These are phyloP conservation scores for Tipula helvola DNA, from an alignment of 2,888 invertebrate genomes.

Conservation along the genomic window DNA sequence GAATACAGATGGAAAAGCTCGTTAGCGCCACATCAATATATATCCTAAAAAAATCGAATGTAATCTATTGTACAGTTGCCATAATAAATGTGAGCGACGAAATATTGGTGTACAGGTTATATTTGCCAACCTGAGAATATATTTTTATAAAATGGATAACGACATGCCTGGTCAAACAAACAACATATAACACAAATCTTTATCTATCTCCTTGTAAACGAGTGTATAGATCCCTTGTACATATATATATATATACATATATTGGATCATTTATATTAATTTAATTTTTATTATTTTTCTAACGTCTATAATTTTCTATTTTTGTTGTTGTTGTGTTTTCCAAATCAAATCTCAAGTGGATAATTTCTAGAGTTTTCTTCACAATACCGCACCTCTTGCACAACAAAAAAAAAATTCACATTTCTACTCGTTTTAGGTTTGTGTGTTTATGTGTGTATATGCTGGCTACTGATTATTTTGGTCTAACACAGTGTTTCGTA, in stretches of 20 bases:
- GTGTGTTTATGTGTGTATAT: background rate
- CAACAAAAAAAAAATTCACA: background rate
- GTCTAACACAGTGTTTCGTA: background rate
- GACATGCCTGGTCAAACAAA: background rate
- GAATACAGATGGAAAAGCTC: background rate
- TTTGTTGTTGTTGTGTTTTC: background rate
- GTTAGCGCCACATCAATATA: background rate
- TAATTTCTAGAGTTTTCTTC: background rate
- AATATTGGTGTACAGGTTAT: background rate
- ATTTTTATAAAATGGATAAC: background rate
- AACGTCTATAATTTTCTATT: background rate
- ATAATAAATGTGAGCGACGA: background rate
- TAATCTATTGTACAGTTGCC: background rate
- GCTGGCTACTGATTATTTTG: background rate
- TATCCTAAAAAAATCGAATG: background rate
- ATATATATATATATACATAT: background rate
- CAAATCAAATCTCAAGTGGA: background rate
- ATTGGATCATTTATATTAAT: background rate
- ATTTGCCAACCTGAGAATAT: background rate
- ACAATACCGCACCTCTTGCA: background rate
- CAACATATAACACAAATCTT: background rate
- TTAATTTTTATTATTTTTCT: background rate
- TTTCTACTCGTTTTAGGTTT: background rate
- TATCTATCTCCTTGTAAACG: background rate
- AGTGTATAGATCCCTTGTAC: background rate